A percentile compares a stretch with the other conserved stretches of the same genome.
Evolutionary conservation across 2,888 invertebrate genomes (phyloP).

Genomic region (Drosophila colorata): DNA sequence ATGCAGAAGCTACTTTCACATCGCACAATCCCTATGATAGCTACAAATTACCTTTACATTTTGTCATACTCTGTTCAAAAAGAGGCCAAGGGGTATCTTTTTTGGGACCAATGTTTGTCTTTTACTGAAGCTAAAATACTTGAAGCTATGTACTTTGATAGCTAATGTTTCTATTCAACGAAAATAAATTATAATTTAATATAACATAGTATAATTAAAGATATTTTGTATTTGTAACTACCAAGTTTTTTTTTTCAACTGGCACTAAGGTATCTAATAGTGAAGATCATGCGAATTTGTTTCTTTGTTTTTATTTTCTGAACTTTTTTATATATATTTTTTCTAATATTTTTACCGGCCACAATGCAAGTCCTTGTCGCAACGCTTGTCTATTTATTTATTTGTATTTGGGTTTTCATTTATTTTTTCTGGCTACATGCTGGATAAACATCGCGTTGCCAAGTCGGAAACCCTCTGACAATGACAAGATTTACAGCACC

Average conservation of each 20-base stretch:
- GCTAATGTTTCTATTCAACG: no score
- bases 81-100: background rate
- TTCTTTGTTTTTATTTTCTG: background rate
- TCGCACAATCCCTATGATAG: conserved; percentile 5
- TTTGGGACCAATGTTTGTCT: no score
- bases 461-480: conserved; percentile 51
- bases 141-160: background rate
- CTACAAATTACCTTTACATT: conserved; percentile 32
- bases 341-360: conserved; percentile 31
- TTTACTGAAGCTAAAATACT: background rate
- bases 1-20: conserved; percentile 14
- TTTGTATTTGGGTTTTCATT: conserved; percentile 18
- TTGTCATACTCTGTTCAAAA: background rate
- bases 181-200: no score
- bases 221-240: no score
- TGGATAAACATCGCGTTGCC: conserved; percentile 60
- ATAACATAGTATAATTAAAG: no score
- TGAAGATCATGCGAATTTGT: background rate
- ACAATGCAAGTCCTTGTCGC: conserved; percentile 35
- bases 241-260: no score
- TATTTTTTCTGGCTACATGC: conserved; percentile 42
- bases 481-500: conserved; percentile 72
- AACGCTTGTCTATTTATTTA: conserved; percentile 45
- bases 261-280: background rate
- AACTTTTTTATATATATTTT: conserved; percentile 11